Conservation (phyloP, 2,113 vertebrate genomes). For the Takifugu flavidus region DNA sequence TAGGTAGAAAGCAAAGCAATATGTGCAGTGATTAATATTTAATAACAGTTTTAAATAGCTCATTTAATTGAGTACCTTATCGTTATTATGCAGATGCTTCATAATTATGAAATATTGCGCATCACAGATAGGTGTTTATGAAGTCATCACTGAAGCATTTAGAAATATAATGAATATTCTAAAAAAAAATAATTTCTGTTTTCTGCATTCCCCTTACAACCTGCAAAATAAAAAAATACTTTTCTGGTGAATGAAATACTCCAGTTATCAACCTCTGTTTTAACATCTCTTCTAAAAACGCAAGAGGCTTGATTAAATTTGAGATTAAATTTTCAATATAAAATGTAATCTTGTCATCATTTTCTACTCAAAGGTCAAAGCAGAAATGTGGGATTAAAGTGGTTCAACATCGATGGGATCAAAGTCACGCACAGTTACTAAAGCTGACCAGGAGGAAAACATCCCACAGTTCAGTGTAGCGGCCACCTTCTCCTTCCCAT, state of each 20-base stretch:
- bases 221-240: slow-evolving; percentile 63
- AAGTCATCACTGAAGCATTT: slow-evolving; percentile 74
- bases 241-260: slow-evolving; percentile 48
- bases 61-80: slow-evolving; percentile 81
- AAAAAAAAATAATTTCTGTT: slow-evolving; percentile 56
- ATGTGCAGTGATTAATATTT: slow-evolving; percentile 76
- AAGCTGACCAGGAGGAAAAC: slow-evolving; percentile 1
- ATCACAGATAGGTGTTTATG: slow-evolving; percentile 75
- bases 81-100: slow-evolving; percentile 79
- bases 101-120: slow-evolving; percentile 80
- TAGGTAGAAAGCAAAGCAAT: slow-evolving; percentile 77
- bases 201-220: slow-evolving; percentile 23
- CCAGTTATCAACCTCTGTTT: slow-evolving; percentile 22
- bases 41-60: slow-evolving; percentile 71
- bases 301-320: slow-evolving; percentile 66
- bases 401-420: slow-evolving; percentile 41
- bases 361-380: slow-evolving; percentile 44
- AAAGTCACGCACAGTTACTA: slow-evolving; percentile 21
- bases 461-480: not conserved
- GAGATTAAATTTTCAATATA: slow-evolving; percentile 70
- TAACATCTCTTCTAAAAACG: slow-evolving; percentile 10
- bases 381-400: slow-evolving; percentile 30
- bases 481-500: too few species aligned
- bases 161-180: slow-evolving; percentile 74
- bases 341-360: slow-evolving; percentile 71